phyloP scores from a whole-genome alignment of 2,113 vertebrate species.

The Grus americana region DNA sequence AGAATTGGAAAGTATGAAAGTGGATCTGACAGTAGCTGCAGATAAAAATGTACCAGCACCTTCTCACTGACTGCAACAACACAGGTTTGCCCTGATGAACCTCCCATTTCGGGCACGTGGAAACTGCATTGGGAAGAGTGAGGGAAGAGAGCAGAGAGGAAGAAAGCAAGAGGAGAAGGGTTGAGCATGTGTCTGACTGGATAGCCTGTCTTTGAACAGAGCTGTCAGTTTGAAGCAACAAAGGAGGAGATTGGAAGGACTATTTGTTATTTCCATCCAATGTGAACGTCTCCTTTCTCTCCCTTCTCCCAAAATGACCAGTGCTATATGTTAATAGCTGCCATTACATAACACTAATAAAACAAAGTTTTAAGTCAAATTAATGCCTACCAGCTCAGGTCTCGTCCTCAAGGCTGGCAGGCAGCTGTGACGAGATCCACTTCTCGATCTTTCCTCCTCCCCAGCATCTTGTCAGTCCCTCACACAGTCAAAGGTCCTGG shows the following conservation, averaged over 20 bases:
- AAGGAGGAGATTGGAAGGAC: not conserved
- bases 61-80: not conserved
- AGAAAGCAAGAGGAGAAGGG: not conserved
- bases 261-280: not conserved
- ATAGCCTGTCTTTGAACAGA: not conserved
- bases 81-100: not conserved
- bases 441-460: not conserved
- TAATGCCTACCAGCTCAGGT: not conserved
- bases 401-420: not conserved
- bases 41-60: accelerated
- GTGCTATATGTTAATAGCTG: not conserved
- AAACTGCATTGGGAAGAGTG: not conserved
- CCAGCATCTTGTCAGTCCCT: not conserved
- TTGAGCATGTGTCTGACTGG: accelerated
- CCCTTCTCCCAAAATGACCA: not conserved
- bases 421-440: not conserved
- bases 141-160: not conserved
- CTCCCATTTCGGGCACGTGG: not conserved
- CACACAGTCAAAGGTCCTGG: too few relatives aligned
- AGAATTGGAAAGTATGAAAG: not conserved
- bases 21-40: not conserved
- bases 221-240: not conserved
- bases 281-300: not conserved
- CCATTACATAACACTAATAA: too few relatives aligned
- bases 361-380: not conserved